Percentiles rank a stretch among this genome's conserved stretches.
These are phyloP conservation scores for Mellilla xanthometata DNA, from an alignment of 2,888 invertebrate genomes.

Conservation along the genomic window DNA sequence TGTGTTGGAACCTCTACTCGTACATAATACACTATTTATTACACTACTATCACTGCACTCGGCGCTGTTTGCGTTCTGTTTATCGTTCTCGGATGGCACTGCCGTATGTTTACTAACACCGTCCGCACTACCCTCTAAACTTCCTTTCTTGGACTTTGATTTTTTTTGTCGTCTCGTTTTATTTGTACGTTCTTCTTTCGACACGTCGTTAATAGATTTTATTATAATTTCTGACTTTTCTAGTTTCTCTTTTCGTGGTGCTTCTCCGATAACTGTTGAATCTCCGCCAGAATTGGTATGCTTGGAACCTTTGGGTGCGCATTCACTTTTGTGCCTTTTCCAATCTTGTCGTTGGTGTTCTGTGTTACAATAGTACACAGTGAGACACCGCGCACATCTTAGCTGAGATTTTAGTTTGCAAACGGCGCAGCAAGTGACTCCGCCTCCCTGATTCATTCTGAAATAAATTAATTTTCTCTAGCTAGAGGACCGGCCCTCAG, in stretches of 20 bases:
- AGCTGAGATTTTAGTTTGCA: conserved; percentile 85
- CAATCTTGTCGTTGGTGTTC: conserved; percentile 91
- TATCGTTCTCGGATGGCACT: conserved; percentile 39
- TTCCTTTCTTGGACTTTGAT: conserved; percentile 52
- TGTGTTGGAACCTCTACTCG: conserved; percentile 58
- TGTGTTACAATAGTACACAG: conserved; percentile 89
- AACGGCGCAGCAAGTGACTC: conserved; percentile 79
- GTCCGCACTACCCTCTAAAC: conserved; percentile 52
- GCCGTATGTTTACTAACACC: conserved; percentile 57
- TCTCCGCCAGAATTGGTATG: conserved; percentile 50
- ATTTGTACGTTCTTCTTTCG: conserved; percentile 43
- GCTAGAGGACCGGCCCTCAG: conserved; percentile 53
- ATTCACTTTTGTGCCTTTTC: conserved; percentile 87
- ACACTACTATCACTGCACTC: conserved; percentile 58
- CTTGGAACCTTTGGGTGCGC: conserved; percentile 64
- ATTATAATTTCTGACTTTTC: conserved; percentile 33
- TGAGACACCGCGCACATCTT: conserved; percentile 89
- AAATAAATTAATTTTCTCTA: conserved; percentile 56
- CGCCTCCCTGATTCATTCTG: conserved; percentile 77
- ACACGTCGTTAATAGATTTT: conserved; percentile 33
- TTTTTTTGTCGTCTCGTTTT: conserved; percentile 52
- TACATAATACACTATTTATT: conserved; percentile 74
- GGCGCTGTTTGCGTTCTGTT: conserved; percentile 40
- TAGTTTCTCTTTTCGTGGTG: conserved; percentile 47
- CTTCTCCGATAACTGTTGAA: conserved; percentile 45